Evolutionary conservation across 2,113 vertebrate species (phyloP), one percentile per base, ranked within the genome.

Genomic region (Strigops habroptila): DNA sequence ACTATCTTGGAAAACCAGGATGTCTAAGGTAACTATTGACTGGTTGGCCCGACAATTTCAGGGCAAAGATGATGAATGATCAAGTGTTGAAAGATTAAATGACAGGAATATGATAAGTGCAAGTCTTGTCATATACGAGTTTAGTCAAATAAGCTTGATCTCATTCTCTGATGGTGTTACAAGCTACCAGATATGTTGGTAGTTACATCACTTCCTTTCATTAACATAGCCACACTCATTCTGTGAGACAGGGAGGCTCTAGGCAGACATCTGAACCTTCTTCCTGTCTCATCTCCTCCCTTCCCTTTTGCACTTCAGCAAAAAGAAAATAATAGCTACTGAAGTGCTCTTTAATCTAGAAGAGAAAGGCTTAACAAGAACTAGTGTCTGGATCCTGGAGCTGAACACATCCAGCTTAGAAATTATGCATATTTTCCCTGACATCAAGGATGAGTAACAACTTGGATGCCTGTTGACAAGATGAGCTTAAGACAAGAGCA

Each of bases 91-190:
- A 52, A 39, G 95, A 90, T 92, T 39, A 94, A 93, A 86, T 24
- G 76, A 55, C 95, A 88, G 83, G 88, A 96, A 92, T 75, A 75
- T 55, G 86, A 63, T 82, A 86, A 95, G 73, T 75, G 83, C 77
- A 82, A 92, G 83, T 53, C 91, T 63, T 74, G 76, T 74, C 16
- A 6, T 64, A 84, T 30, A 49, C 73, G 55, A 81, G 83, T 95
- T 94, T 83, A 94, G 80, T 91, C 94, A 95, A 95, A 96, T 81
- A 37, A 94, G 91, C 83, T 78, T 89, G 83, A 95, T 77, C 92
- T 86, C 80, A 35, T 78, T 19, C 88, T 82, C 89, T 82, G 91
- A 12, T 87, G 93, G 63, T 37, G 73, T 95, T 91, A 25, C 55
- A 81, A 43, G 28, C 59, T 83, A 90, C 57, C 88, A 70, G 83